These are phyloP conservation scores for Phoenicopterus ruber DNA, from an alignment of 2,113 vertebrate species.

Conservation along the genomic window DNA sequence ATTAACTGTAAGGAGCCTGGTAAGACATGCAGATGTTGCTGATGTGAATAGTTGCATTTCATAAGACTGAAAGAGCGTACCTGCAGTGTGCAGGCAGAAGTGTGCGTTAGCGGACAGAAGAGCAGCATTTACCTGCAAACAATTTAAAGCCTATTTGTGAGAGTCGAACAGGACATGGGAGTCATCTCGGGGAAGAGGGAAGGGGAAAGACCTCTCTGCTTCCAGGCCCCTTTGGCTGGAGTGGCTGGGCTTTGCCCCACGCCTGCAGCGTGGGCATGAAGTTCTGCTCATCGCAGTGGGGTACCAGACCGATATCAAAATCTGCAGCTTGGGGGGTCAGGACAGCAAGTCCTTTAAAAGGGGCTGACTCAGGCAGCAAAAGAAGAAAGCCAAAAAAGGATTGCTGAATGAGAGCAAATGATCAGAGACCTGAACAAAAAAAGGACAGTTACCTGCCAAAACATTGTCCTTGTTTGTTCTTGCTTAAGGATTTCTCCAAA, in stretches of 20 bases:
- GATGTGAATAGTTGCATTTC: not conserved
- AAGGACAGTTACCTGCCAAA: not conserved
- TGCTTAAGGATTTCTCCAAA: not conserved
- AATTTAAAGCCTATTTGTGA: not conserved
- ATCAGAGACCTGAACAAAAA: not conserved
- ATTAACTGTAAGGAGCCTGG: not conserved
- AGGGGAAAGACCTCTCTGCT: not conserved
- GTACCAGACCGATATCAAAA: not conserved
- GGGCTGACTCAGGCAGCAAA: not conserved
- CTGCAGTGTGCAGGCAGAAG: not conserved
- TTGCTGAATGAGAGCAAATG: not conserved
- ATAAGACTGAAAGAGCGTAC: not conserved
- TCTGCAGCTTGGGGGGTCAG: not conserved
- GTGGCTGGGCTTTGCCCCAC: not conserved
- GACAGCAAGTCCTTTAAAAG: not conserved
- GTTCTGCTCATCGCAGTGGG: not conserved
- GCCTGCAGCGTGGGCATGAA: not conserved
- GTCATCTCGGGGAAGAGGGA: not conserved
- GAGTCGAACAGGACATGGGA: not conserved
- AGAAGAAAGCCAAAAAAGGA: not conserved
- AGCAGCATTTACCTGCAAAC: not conserved
- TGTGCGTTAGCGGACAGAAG: not conserved
- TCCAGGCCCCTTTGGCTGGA: not conserved
- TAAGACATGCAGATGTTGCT: not conserved
- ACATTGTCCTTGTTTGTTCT: not conserved